A percentile compares a stretch with the other conserved stretches of the same genome.
Evolutionary conservation across 2,113 vertebrate species (phyloP).

Genomic region (Istiophorus platypterus): DNA sequence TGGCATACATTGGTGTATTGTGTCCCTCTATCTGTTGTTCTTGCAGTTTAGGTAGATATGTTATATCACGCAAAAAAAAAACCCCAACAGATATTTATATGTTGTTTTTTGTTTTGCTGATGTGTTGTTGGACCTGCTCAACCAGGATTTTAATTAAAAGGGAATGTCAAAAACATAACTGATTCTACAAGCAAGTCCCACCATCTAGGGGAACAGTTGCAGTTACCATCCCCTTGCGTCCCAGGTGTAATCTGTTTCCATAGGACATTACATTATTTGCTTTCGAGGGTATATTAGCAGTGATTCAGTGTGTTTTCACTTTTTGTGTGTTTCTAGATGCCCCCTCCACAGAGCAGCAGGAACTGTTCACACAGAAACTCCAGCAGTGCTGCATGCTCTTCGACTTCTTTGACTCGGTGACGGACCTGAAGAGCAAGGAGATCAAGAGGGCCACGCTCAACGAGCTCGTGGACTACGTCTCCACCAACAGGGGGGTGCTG

Average conservation of each 20-base stretch:
- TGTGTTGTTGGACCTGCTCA: neutral
- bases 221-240: neutral
- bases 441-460: conserved; percentile 97
- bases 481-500: conserved; percentile 96
- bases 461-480: conserved; percentile 97
- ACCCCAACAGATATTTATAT: neutral
- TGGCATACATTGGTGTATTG: conserved; percentile 6
- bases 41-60: neutral
- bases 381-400: conserved; percentile 97
- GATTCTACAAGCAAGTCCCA: neutral
- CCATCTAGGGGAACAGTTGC: neutral
- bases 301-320: conserved; percentile 22
- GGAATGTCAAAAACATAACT: neutral
- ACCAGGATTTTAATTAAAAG: neutral
- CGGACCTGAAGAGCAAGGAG: conserved; percentile 98
- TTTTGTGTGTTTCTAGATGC: conserved; percentile 87
- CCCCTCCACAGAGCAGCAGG: conserved; percentile 93
- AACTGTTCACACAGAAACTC: conserved; percentile 96
- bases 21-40: conserved; percentile 10
- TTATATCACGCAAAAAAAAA: neutral
- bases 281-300: neutral
- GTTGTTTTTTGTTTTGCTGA: neutral
- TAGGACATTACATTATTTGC: neutral
- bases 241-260: conserved; percentile 1
- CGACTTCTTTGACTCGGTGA: conserved; percentile 97